Evolutionary conservation across 2,113 vertebrate species (phyloP).

Genomic region (Pipa parva): DNA sequence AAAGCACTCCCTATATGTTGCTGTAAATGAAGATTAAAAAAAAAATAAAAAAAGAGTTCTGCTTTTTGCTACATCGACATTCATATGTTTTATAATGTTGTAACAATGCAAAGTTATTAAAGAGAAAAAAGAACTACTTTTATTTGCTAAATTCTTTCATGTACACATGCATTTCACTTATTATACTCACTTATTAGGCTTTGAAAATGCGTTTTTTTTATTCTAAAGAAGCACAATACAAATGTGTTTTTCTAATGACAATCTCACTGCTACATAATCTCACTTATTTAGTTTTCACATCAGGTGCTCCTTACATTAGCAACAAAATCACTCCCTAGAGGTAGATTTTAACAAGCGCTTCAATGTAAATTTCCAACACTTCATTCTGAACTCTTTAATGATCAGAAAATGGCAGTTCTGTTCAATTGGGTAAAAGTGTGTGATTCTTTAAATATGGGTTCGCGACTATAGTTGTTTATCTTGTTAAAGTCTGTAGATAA

Average conservation of each 20-base stretch:
- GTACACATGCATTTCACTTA: too few relatives aligned
- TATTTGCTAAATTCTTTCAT: too few relatives aligned
- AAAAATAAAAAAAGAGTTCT: too few relatives aligned
- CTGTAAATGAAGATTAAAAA: too few relatives aligned
- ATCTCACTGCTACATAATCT: background rate
- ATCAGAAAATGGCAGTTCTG: background rate
- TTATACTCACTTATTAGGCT: too few relatives aligned
- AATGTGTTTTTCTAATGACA: background rate
- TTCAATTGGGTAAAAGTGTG: background rate
- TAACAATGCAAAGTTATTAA: too few relatives aligned
- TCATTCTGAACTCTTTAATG: background rate
- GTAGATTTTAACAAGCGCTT: background rate
- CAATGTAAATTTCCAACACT: conserved; percentile 9
- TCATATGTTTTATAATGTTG: too few relatives aligned
- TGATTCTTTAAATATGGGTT: conserved; percentile 1
- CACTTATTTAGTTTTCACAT: conserved; percentile 22
- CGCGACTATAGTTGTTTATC: conserved; percentile 4
- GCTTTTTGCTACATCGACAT: too few relatives aligned
- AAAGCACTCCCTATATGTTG: too few relatives aligned
- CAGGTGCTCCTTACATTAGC: background rate
- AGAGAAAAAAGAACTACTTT: too few relatives aligned
- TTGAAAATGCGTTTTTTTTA: too few relatives aligned
- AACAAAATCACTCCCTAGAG: conserved; percentile 2
- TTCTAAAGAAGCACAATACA: background rate
- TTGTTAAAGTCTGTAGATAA: conserved; percentile 10